Percentiles rank a stretch among this genome's conserved stretches.
Evolutionary conservation across 2,113 vertebrate genomes (phyloP).

Genomic region (Glaucidium brasilianum): DNA sequence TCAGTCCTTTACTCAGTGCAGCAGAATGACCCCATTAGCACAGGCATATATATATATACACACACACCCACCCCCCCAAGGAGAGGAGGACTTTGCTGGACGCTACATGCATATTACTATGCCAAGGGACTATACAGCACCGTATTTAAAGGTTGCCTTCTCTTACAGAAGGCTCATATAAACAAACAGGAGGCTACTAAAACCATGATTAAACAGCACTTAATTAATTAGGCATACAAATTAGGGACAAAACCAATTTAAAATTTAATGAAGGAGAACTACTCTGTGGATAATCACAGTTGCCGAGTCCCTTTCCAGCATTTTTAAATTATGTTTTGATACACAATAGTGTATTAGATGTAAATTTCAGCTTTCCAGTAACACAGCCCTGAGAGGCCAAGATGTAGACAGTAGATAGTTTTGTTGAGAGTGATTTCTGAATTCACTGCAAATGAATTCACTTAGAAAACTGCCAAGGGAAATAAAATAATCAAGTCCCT

Average conservation of each 20-base stretch:
- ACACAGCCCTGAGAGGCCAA: not conserved
- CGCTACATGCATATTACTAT: accelerated
- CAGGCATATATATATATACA: not conserved
- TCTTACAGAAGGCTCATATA: not conserved
- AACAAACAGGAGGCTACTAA: not conserved
- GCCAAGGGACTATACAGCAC: not conserved
- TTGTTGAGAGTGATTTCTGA: not conserved
- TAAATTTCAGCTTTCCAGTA: not conserved
- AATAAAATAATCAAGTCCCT: not conserved
- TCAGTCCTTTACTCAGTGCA: not conserved
- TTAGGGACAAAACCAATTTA: not conserved
- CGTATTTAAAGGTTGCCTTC: not conserved
- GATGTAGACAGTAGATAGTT: not conserved
- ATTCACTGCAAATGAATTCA: not conserved
- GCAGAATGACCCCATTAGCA: not conserved
- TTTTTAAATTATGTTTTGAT: not conserved
- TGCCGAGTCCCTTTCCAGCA: not conserved
- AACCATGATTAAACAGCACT: not conserved
- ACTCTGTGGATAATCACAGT: not conserved
- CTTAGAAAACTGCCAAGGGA: not conserved
- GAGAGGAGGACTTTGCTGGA: not conserved
- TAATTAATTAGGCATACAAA: not conserved
- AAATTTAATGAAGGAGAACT: not conserved
- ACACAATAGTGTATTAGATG: not conserved
- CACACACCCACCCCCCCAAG: too few relatives aligned